phyloP scores from a whole-genome alignment of 2,113 vertebrate genomes.

The Poecile atricapillus region DNA sequence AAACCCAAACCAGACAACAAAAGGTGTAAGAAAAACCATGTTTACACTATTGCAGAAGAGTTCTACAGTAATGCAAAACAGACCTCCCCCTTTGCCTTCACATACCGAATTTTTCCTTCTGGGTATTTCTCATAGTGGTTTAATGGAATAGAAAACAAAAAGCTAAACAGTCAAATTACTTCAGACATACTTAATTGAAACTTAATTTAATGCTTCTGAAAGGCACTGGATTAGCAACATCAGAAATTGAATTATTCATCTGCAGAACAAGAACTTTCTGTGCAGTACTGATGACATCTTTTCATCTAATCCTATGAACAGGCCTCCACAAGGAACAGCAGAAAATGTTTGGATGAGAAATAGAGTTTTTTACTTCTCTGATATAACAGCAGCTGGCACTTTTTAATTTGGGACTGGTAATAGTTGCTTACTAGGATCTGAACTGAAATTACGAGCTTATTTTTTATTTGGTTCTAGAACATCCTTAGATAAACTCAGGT shows the following conservation, averaged over 20 bases:
- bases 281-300: not conserved
- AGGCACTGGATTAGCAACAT: constrained; percentile 17
- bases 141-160: constrained; percentile 10
- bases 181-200: constrained; percentile 44
- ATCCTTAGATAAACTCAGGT: not conserved
- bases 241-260: constrained; percentile 35
- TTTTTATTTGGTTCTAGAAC: not conserved
- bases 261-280: constrained; percentile 15
- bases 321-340: not conserved
- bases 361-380: not conserved
- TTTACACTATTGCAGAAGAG: not conserved
- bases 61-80: not conserved
- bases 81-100: not conserved
- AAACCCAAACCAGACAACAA: not conserved
- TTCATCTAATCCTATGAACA: not conserved
- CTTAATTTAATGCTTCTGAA: constrained; percentile 50
- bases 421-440: not conserved
- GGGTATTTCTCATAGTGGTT: not conserved
- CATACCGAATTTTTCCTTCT: not conserved
- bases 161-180: constrained; percentile 39
- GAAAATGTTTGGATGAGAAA: not conserved
- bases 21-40: not conserved
- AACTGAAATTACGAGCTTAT: not conserved
- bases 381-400: not conserved
- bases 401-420: not conserved